Conservation (phyloP, 2,888 invertebrate genomes). For the Falcaria lacertinaria region DNA sequence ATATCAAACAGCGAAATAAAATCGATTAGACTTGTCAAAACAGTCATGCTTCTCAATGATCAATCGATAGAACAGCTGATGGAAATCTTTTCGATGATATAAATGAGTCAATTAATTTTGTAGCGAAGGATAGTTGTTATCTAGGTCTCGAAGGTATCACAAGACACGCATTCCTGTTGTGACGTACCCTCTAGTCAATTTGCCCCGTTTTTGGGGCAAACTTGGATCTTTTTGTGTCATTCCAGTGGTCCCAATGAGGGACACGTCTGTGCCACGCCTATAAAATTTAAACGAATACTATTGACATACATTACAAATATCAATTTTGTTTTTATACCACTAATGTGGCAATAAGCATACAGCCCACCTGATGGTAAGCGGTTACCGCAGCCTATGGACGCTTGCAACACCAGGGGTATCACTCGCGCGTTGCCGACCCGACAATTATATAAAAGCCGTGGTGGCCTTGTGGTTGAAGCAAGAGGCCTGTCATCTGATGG, state of each 20-base stretch:
- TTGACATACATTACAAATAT: background rate
- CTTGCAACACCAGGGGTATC: too few species aligned
- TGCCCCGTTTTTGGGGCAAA: slow-evolving; percentile 75
- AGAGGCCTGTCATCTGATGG: too few species aligned
- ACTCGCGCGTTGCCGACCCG: too few species aligned
- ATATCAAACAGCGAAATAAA: background rate
- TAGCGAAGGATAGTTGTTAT: slow-evolving; percentile 48
- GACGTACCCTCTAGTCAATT: slow-evolving; percentile 77
- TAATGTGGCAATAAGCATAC: too few species aligned
- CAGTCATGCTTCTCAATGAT: background rate
- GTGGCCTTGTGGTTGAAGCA: too few species aligned
- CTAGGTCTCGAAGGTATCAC: slow-evolving; percentile 54
- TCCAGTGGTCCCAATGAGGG: slow-evolving; percentile 69
- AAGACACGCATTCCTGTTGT: slow-evolving; percentile 61
- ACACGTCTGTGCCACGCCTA: slow-evolving; percentile 78
- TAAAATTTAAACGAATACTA: slow-evolving; percentile 31
- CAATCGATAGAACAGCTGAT: background rate
- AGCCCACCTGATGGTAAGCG: too few species aligned
- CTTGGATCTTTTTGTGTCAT: slow-evolving; percentile 72
- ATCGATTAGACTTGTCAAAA: background rate
- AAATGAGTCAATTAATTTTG: slow-evolving; percentile 15
- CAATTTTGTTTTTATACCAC: too few species aligned
- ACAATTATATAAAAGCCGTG: too few species aligned
- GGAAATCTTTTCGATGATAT: slow-evolving; percentile 5
- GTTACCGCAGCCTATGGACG: too few species aligned